phyloP scores from a whole-genome alignment of 2,113 vertebrate genomes.

The Cygnus atratus region DNA sequence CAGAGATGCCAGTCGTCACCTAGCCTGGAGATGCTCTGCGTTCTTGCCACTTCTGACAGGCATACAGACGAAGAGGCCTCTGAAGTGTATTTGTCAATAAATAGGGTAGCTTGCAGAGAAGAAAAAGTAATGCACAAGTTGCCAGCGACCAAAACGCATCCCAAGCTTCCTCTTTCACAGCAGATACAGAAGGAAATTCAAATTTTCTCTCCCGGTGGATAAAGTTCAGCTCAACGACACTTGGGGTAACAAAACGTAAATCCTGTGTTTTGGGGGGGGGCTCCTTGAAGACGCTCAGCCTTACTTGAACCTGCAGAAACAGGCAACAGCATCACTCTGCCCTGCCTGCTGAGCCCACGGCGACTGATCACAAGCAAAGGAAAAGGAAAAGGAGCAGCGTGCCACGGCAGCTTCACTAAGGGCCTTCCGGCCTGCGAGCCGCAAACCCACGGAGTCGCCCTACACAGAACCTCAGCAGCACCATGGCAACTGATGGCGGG shows the following conservation, averaged over 20 bases:
- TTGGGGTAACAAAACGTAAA: background rate
- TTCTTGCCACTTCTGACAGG: background rate
- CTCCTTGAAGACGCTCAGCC: background rate
- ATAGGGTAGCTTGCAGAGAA: background rate
- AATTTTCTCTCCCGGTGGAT: background rate
- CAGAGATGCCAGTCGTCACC: background rate
- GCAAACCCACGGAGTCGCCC: background rate
- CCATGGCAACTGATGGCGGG: background rate
- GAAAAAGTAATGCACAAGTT: background rate
- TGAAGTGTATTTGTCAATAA: background rate
- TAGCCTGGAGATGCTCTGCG: background rate
- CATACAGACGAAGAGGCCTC: background rate
- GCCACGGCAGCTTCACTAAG: background rate
- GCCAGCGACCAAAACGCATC: background rate
- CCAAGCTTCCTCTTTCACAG: background rate
- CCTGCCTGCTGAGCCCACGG: background rate
- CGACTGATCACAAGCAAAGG: accelerated
- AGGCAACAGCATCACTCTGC: background rate
- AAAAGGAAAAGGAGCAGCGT: background rate
- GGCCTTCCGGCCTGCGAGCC: background rate
- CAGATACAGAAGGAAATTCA: background rate
- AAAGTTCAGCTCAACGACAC: background rate
- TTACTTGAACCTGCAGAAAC: background rate
- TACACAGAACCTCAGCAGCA: background rate
- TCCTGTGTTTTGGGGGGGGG: background rate